These are phyloP conservation scores for Sipha maydis DNA, from an alignment of 2,888 invertebrate genomes.

Conservation along the genomic window DNA sequence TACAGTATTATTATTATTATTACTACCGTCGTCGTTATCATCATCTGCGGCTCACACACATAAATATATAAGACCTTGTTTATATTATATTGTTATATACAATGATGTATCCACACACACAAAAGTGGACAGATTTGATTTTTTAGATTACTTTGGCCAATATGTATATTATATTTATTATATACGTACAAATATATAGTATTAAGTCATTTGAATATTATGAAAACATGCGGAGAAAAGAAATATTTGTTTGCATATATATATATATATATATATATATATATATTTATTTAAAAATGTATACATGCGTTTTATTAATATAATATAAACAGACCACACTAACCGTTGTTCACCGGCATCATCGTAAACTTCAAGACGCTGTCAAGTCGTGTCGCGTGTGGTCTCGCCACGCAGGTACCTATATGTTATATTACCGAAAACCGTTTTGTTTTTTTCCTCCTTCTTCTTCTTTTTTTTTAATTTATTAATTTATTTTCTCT, in stretches of 20 bases:
- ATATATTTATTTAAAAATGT: background rate
- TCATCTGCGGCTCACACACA: too few species aligned
- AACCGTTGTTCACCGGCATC: conserved; percentile 42
- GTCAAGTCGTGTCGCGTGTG: conserved; percentile 61
- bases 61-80: too few species aligned
- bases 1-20: background rate
- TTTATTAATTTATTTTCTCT: conserved; percentile 53
- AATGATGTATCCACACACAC: too few species aligned
- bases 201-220: conserved; percentile 30
- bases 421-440: conserved; percentile 41
- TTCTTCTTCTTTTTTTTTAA: conserved; percentile 10
- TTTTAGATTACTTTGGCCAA: conserved; percentile 43
- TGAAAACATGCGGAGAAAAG: background rate
- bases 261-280: background rate
- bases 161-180: background rate
- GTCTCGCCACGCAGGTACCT: conserved; percentile 40
- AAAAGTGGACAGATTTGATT: conserved; percentile 24
- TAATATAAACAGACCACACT: conserved; percentile 35
- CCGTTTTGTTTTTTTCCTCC: conserved; percentile 39
- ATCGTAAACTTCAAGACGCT: conserved; percentile 58
- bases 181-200: background rate
- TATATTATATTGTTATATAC: too few species aligned
- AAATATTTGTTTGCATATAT: background rate
- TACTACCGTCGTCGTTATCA: background rate
- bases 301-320: conserved; percentile 7